Evolutionary conservation across 2,113 vertebrate species (phyloP), one percentile per base, ranked within the genome.

Genomic region (Prolemur simus): DNA sequence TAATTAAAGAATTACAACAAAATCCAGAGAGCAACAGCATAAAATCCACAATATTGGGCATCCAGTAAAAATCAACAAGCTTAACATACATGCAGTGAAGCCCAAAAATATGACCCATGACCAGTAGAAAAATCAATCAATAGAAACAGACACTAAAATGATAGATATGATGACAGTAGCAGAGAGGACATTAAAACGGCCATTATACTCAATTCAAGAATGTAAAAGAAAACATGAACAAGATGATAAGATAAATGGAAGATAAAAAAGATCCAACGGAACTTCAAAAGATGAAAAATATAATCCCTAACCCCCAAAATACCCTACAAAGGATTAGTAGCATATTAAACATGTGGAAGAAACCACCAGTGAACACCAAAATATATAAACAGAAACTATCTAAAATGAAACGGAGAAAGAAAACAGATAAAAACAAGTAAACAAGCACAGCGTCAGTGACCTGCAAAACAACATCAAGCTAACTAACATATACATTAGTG

Each of bases 61-160:
- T 34, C 34, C 49, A 73, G 37, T 47, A 92, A 94, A 94, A 92
- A 42, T 80, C 8, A 73, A 68, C 17, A 71, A 21, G 27, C 27
- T 78, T 14, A 78, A 66, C 11, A 66, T 18, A 25, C 23, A 37
- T 21, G 11, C 13, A 49, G 81, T 80, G 4, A 54, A 93, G 17
- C 3, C n/a, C 6, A n/a, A 87, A 86, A 89, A 25, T 77, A 82
- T 77, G 42, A 76, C 8, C 49, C 3, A n/a, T 13, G 18, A 25
- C 20, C 5, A 84, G 14, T 27, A 76, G 71, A 68, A 88, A 76
- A 91, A 66, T n/a, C 23, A 82, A 29, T 54, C 54, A 71, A 56
- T 87, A 95, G 54, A 90, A 90, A 94, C 23, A 90, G 56, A 87
- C 82, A 34, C 23, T 23, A 83, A 83, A 78, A 78, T 92, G 60